Evolutionary conservation across 2,113 vertebrate genomes (phyloP).

Genomic region (Poeciliopsis occidentalis): DNA sequence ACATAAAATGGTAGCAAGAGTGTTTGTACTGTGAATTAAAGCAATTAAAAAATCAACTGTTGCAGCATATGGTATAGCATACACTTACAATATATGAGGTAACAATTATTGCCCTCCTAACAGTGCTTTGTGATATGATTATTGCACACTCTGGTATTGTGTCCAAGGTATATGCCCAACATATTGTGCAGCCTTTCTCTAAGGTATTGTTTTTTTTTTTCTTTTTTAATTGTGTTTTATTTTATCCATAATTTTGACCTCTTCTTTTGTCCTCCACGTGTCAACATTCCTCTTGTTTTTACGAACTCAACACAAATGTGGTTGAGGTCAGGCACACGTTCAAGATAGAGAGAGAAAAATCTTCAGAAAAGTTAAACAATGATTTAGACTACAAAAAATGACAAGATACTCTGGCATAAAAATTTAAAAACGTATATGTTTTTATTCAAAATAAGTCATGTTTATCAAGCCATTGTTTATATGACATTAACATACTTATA

Average conservation of each 20-base stretch:
- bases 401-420: background rate
- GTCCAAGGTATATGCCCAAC: background rate
- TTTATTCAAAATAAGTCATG: background rate
- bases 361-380: background rate
- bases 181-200: background rate
- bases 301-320: background rate
- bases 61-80: too few relatives aligned
- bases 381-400: background rate
- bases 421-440: background rate
- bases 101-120: background rate
- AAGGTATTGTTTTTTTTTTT: too few relatives aligned
- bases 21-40: background rate
- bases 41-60: background rate
- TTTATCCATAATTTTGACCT: background rate
- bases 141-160: background rate
- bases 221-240: too few relatives aligned
- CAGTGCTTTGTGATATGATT: background rate
- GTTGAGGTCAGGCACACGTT: background rate
- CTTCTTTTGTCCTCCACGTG: background rate
- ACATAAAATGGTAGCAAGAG: background rate
- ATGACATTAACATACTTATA: slow-evolving; percentile 6
- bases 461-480: slow-evolving; percentile 12
- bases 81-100: background rate
- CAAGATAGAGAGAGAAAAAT: background rate
- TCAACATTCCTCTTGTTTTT: background rate